Percentiles rank a stretch among this genome's conserved stretches.
phyloP scores from a whole-genome alignment of 2,888 invertebrate genomes.

The Pasiphila rectangulata region DNA sequence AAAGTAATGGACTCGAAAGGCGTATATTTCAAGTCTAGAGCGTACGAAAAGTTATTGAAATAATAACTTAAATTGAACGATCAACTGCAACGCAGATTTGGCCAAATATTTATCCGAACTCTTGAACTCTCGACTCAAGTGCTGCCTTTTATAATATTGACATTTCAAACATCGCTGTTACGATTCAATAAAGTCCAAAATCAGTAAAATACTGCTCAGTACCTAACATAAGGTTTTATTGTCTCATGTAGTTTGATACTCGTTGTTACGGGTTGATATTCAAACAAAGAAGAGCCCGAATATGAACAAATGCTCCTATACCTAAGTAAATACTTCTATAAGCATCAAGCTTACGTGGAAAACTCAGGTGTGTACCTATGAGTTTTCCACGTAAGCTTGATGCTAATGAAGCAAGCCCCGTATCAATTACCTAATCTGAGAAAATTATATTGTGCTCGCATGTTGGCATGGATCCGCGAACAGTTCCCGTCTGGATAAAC shows the following conservation, averaged over 20 bases:
- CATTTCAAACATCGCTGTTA: slow-evolving; percentile 5
- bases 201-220: not conserved
- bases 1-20: no score
- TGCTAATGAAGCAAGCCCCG: slow-evolving; percentile 38
- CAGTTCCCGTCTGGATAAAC: slow-evolving; percentile 72
- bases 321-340: no score
- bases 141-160: slow-evolving; percentile 3
- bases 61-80: not conserved
- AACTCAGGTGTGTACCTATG: not conserved
- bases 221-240: no score
- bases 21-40: no score
- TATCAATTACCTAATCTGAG: slow-evolving; percentile 56
- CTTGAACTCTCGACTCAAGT: slow-evolving; percentile 3
- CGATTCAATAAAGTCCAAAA: not conserved
- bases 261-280: no score
- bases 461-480: slow-evolving; percentile 64
- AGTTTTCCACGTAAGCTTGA: slow-evolving; percentile 11
- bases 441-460: slow-evolving; percentile 58
- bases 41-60: not conserved
- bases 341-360: slow-evolving; percentile 19
- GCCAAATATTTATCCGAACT: slow-evolving; percentile 3
- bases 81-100: not conserved
- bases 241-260: no score
- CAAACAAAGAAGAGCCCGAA: no score
- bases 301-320: no score